A percentile compares a stretch with the other conserved stretches of the same genome.
Conservation (phyloP, 2,888 invertebrate species). For the Anthophora plumipes region DNA sequence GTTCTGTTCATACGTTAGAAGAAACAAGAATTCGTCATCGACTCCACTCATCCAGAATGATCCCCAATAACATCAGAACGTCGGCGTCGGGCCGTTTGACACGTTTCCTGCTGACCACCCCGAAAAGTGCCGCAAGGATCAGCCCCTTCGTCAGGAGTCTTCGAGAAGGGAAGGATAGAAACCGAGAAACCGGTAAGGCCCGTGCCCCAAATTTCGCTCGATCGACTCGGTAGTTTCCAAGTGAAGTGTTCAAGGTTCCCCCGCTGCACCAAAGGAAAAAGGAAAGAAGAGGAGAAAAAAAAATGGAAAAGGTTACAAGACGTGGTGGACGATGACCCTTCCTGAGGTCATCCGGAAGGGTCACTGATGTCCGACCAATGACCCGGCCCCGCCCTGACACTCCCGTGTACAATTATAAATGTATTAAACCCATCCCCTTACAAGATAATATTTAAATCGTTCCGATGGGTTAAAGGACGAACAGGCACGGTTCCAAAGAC, state of each 20-base stretch:
- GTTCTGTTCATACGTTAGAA: not conserved
- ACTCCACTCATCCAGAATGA: constrained; percentile 3
- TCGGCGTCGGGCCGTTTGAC: not conserved
- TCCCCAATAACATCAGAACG: constrained; percentile 26
- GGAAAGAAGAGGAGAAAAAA: not conserved
- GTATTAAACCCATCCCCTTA: constrained; percentile 82
- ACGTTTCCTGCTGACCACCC: constrained; percentile 36
- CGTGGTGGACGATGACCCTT: constrained; percentile 70
- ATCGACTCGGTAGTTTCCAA: constrained; percentile 72
- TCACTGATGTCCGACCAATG: constrained; percentile 83
- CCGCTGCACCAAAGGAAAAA: not conserved
- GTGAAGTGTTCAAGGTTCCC: constrained; percentile 66
- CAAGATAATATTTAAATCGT: constrained; percentile 81
- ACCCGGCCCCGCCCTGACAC: constrained; percentile 79
- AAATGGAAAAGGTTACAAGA: constrained; percentile 64
- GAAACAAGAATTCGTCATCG: not conserved
- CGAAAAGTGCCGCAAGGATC: constrained; percentile 8
- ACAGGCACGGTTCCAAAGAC: constrained; percentile 24
- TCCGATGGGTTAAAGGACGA: constrained; percentile 70
- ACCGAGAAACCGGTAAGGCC: constrained; percentile 76
- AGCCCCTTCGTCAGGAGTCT: constrained; percentile 18
- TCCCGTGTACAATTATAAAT: constrained; percentile 83
- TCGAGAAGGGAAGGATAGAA: constrained; percentile 32
- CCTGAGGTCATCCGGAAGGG: constrained; percentile 78
- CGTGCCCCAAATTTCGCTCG: constrained; percentile 76